Evolutionary conservation across 1,140 invertebrate species (phyloP), one percentile per base, ranked within the genome.

Genomic region (Caenorhabditis brenneri): DNA sequence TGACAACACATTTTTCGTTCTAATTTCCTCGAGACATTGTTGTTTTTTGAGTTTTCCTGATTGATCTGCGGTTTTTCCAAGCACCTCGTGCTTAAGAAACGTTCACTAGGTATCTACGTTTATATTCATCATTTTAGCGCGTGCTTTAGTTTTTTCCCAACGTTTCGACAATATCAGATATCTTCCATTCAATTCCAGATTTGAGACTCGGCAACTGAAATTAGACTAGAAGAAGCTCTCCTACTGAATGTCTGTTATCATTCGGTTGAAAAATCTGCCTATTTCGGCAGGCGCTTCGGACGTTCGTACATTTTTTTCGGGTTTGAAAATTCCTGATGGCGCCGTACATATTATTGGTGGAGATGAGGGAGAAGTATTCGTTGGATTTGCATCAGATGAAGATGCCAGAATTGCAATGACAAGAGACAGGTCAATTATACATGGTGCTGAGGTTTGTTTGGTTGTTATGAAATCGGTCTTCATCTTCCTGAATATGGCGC

Each of bases 271-370:
- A 93, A 97, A 97, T 92, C 92, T 99, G 89, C 96, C 97, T 46
- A 97, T 96, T 95, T 95, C 96, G 82, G 97, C 97, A 80, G 97
- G 96, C 93, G 96, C 97, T 55, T 92, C 95, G 90, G 96, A 99
- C 92, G 98, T 99, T 91, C 94, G 97, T 65, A 95, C 95, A 91
- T 99, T 95, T 93, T 99, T 99, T 93, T 93, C 94, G 87, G 97
- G 96, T 79, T 93, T 99, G 53, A 94, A 94, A 85, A 99, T 99
- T 88, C 97, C 97, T 1, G 96, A 98, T 92, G 97, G 97, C 84
- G 97, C 97, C 65, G 97, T 99, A 60, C 96, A 99, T 92, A 99
- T 99, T 90, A 96, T 99, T 88, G 97, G 97, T 81, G 97, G 97
- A 79, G 95, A 97, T 91, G 94, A 95, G 88, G 97, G 97, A 88